Evolutionary conservation across 2,888 invertebrate species (phyloP).

Genomic region (Fragum sueziense): DNA sequence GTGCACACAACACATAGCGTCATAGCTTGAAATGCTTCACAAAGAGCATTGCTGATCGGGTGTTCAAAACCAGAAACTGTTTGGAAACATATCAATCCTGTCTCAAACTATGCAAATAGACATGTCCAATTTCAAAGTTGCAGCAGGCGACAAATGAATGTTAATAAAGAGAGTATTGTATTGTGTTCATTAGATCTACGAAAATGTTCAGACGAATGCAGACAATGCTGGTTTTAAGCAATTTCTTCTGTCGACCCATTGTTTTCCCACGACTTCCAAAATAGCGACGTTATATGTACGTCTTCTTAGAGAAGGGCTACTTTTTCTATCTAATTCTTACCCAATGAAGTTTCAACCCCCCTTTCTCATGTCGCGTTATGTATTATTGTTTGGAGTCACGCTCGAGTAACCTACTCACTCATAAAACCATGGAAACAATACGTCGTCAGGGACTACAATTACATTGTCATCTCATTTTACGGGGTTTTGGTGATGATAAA

Average conservation of each 20-base stretch:
- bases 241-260: background rate
- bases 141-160: background rate
- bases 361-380: too few species aligned
- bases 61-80: background rate
- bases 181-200: background rate
- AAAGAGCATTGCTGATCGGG: background rate
- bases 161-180: background rate
- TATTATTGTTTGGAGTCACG: too few species aligned
- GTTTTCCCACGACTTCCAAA: too few species aligned
- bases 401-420: conserved; percentile 41
- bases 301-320: too few species aligned
- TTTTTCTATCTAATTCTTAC: too few species aligned
- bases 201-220: background rate
- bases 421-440: conserved; percentile 35
- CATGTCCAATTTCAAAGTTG: background rate
- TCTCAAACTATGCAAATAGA: background rate
- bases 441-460: background rate
- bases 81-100: background rate
- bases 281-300: too few species aligned
- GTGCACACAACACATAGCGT: too few species aligned
- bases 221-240: background rate
- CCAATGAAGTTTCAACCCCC: too few species aligned
- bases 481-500: background rate
- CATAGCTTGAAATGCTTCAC: background rate
- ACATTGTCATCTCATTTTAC: conserved; percentile 11